phyloP scores from a whole-genome alignment of 2,797 vertebrate genomes.

The Hemibagrus guttatus region DNA sequence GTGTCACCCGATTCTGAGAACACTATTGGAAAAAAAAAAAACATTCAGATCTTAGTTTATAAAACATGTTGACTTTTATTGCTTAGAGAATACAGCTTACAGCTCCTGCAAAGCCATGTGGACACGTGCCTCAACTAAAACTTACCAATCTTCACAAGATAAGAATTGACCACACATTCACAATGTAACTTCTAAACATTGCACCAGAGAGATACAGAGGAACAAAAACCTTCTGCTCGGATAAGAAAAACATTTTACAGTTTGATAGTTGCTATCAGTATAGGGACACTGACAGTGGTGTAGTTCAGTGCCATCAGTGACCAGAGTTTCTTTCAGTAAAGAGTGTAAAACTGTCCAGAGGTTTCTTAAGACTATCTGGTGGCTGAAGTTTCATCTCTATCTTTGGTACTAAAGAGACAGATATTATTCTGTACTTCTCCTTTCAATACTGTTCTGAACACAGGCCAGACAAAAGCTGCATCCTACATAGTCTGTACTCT shows the following conservation, averaged over 20 bases:
- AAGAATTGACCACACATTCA: constrained; percentile 73
- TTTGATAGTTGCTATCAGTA: constrained; percentile 71
- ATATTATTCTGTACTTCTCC: constrained; percentile 63
- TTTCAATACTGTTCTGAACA: constrained; percentile 75
- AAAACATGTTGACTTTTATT: constrained; percentile 89
- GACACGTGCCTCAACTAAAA: constrained; percentile 85
- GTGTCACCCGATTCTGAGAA: background rate
- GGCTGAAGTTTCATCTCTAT: constrained; percentile 59
- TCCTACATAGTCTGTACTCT: constrained; percentile 56
- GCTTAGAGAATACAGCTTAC: constrained; percentile 98
- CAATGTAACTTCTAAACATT: constrained; percentile 75
- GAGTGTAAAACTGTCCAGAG: constrained; percentile 44
- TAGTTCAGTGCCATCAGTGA: constrained; percentile 49
- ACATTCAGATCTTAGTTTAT: constrained; percentile 54
- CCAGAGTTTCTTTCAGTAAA: constrained; percentile 51
- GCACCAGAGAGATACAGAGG: constrained; percentile 59
- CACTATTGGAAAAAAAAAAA: background rate
- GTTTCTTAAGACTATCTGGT: constrained; percentile 70
- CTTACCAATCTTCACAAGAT: constrained; percentile 82
- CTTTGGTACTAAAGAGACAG: constrained; percentile 77
- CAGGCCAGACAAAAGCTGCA: constrained; percentile 60
- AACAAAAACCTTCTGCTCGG: constrained; percentile 66
- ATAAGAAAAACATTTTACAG: constrained; percentile 78
- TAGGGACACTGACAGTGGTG: constrained; percentile 64
- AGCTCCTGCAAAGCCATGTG: constrained; percentile 86